Conservation (phyloP, 2,888 invertebrate species). For the Alsophila aescularia region DNA sequence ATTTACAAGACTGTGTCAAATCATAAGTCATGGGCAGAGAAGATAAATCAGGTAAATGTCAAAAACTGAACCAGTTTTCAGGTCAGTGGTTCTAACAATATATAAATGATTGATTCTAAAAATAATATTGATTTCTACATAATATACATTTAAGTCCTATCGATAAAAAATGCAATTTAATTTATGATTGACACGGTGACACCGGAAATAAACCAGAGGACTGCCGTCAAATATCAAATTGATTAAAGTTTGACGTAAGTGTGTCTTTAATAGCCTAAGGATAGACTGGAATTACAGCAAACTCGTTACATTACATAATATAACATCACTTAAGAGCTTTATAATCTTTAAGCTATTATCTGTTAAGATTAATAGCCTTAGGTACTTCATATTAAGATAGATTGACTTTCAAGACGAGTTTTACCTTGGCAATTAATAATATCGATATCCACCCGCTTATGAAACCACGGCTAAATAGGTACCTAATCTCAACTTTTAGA, state of each 20-base stretch:
- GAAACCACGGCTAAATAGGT: neutral
- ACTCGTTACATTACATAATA: slow-evolving; percentile 32
- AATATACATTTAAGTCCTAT: no score
- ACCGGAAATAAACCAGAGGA: neutral
- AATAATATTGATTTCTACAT: no score
- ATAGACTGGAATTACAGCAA: slow-evolving; percentile 8
- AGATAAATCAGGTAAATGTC: no score
- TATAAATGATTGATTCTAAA: no score
- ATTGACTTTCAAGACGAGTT: slow-evolving; percentile 13
- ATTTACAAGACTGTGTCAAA: no score
- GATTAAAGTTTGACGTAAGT: neutral
- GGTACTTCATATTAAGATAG: slow-evolving; percentile 2
- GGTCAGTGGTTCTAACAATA: no score
- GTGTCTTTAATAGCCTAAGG: neutral
- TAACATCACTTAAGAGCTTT: slow-evolving; percentile 24
- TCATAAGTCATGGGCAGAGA: no score
- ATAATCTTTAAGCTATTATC: slow-evolving; percentile 3
- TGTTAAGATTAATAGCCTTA: slow-evolving; percentile 11
- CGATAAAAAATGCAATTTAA: no score
- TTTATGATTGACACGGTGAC: neutral
- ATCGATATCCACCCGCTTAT: neutral
- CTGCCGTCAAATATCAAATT: neutral
- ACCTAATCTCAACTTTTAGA: neutral
- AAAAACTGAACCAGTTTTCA: no score
- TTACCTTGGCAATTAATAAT: slow-evolving; percentile 3